Conservation (phyloP, 2,888 invertebrate genomes). For the Tetramorium bicarinatum region DNA sequence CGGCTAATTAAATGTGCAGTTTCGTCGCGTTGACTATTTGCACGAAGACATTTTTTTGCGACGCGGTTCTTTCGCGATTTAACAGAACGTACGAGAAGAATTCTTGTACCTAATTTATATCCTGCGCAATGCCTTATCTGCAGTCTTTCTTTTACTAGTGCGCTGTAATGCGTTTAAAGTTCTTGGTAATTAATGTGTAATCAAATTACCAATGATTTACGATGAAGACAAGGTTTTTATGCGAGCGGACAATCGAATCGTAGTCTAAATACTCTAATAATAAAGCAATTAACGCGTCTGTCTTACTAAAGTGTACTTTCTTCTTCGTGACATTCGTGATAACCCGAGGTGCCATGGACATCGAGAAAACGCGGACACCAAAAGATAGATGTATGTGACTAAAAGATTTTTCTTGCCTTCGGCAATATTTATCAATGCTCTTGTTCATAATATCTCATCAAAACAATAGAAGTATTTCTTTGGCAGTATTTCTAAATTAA, state of each 20-base stretch:
- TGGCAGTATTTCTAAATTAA: background rate
- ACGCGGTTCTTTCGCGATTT: background rate
- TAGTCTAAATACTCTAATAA: slow-evolving; percentile 25
- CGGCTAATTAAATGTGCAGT: slow-evolving; percentile 60
- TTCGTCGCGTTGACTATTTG: slow-evolving; percentile 16
- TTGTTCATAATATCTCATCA: background rate
- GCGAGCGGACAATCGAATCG: background rate
- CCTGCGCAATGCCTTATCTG: background rate
- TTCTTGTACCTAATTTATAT: background rate
- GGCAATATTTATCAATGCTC: background rate
- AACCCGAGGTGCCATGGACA: slow-evolving; percentile 3
- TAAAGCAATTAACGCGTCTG: slow-evolving; percentile 13
- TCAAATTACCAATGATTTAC: slow-evolving; percentile 34
- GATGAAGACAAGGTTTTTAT: slow-evolving; percentile 9
- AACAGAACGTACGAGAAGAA: background rate
- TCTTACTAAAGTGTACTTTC: background rate
- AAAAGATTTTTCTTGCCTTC: background rate
- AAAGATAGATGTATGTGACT: background rate
- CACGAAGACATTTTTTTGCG: slow-evolving; percentile 18
- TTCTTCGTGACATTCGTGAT: slow-evolving; percentile 16
- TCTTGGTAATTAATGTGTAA: slow-evolving; percentile 10
- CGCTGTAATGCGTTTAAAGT: background rate
- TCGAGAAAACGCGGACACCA: background rate
- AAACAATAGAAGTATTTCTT: background rate
- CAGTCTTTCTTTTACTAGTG: background rate